Percentiles rank a stretch among this genome's conserved stretches.
phyloP scores from a whole-genome alignment of 2,797 vertebrate genomes.

The Falco novaeseelandiae region DNA sequence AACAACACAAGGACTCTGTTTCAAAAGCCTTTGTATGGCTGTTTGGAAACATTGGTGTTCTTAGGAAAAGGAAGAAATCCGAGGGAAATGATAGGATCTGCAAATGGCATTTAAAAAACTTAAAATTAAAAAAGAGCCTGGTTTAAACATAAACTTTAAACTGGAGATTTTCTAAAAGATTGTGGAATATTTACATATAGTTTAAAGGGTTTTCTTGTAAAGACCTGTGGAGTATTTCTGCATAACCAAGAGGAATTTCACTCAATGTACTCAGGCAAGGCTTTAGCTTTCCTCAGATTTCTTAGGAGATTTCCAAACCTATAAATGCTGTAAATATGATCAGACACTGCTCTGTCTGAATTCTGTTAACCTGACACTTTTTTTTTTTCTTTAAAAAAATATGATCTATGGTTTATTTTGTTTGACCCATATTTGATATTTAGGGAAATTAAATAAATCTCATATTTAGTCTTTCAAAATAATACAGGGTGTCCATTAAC shows the following conservation, averaged over 20 bases:
- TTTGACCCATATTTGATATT: slow-evolving; percentile 45
- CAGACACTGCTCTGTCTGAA: slow-evolving; percentile 60
- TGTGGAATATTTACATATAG: slow-evolving; percentile 59
- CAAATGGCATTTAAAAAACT: slow-evolving; percentile 59
- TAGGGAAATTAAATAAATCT: slow-evolving; percentile 66
- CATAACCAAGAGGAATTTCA: slow-evolving; percentile 70
- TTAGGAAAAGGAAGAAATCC: slow-evolving; percentile 62
- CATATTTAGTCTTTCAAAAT: slow-evolving; percentile 10
- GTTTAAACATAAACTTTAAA: slow-evolving; percentile 73
- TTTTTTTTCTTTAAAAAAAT: not conserved
- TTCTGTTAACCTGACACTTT: not conserved
- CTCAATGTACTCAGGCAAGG: slow-evolving; percentile 37
- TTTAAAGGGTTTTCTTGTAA: slow-evolving; percentile 55
- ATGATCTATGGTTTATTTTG: slow-evolving; percentile 27
- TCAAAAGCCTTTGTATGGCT: slow-evolving; percentile 23
- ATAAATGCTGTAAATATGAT: slow-evolving; percentile 63
- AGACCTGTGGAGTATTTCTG: slow-evolving; percentile 68
- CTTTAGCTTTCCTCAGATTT: slow-evolving; percentile 67
- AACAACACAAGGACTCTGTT: slow-evolving; percentile 26
- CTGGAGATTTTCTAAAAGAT: slow-evolving; percentile 68
- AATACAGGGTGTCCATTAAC: slow-evolving; percentile 9
- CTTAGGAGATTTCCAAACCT: slow-evolving; percentile 73
- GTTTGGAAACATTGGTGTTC: slow-evolving; percentile 67
- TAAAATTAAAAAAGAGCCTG: slow-evolving; percentile 38
- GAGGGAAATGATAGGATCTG: slow-evolving; percentile 52